A percentile compares a stretch with the other conserved stretches of the same genome.
These are phyloP conservation scores for Labeo calbasu DNA, from an alignment of 2,797 vertebrate genomes.

Conservation along the genomic window DNA sequence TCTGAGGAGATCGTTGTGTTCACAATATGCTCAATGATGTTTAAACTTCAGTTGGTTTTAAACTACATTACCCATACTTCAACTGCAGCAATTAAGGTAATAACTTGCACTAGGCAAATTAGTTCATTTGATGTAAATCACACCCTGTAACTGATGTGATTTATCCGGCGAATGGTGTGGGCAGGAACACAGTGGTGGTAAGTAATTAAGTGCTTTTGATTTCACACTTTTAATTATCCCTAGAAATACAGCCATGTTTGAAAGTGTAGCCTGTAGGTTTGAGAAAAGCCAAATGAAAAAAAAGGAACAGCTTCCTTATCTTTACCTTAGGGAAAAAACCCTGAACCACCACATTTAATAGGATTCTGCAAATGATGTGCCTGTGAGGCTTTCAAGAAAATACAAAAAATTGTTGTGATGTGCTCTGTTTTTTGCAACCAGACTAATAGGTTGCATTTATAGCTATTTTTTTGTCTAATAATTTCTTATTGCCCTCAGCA, in stretches of 20 bases:
- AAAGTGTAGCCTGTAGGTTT: not conserved
- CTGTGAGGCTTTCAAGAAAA: not conserved
- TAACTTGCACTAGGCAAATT: not conserved
- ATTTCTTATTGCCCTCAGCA: not conserved
- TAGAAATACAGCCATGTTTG: not conserved
- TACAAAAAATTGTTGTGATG: not conserved
- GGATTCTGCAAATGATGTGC: slow-evolving; percentile 10
- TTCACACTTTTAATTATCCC: slow-evolving; percentile 8
- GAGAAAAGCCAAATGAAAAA: not conserved
- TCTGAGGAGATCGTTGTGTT: slow-evolving; percentile 3
- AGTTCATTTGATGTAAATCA: slow-evolving; percentile 13
- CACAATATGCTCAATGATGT: not conserved
- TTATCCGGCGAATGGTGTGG: not conserved
- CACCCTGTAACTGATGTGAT: slow-evolving; percentile 10
- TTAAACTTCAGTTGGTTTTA: slow-evolving; percentile 8
- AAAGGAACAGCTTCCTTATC: slow-evolving; percentile 13
- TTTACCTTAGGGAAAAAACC: not conserved
- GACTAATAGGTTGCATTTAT: not conserved
- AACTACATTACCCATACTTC: slow-evolving; percentile 32
- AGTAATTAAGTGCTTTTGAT: slow-evolving; percentile 7
- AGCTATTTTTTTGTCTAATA: not conserved
- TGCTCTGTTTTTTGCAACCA: not conserved
- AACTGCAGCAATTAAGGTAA: slow-evolving; percentile 19
- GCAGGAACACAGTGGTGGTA: not conserved
- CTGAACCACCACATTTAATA: slow-evolving; percentile 2